A percentile compares a stretch with the other conserved stretches of the same genome.
phyloP scores from a whole-genome alignment of 2,797 vertebrate species.

The Schizopygopsis pylzovi region DNA sequence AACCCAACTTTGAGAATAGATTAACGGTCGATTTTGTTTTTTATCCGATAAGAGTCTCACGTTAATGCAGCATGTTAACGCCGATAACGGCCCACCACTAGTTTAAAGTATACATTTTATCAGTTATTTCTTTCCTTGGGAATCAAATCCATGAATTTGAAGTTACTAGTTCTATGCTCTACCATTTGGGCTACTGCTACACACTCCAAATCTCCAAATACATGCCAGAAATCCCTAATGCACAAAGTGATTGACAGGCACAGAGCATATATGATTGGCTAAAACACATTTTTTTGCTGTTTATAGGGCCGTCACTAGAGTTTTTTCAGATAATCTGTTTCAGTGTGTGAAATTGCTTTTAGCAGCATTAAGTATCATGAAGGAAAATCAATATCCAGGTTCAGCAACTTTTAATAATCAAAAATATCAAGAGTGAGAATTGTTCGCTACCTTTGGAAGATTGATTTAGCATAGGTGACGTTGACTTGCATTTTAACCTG shows the following conservation, averaged over 20 bases:
- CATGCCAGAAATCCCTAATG: not conserved
- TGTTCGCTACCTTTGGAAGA: slow-evolving; percentile 25
- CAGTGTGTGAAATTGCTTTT: not conserved
- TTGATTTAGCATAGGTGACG: slow-evolving; percentile 57
- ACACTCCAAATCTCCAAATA: not conserved
- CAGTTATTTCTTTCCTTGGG: not conserved
- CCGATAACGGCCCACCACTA: too few relatives aligned
- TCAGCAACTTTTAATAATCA: slow-evolving; percentile 16
- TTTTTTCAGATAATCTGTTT: slow-evolving; percentile 1
- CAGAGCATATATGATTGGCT: not conserved
- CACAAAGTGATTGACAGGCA: not conserved
- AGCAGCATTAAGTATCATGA: slow-evolving; percentile 55
- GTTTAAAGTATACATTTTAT: not conserved
- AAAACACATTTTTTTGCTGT: not conserved
- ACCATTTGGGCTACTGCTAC: too few relatives aligned
- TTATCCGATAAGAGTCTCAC: too few relatives aligned
- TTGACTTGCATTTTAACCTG: slow-evolving; percentile 50
- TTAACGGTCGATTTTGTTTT: too few relatives aligned
- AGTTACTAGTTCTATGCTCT: not conserved
- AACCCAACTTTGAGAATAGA: too few relatives aligned
- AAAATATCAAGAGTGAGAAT: slow-evolving; percentile 30
- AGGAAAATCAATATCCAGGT: slow-evolving; percentile 17
- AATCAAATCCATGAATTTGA: not conserved
- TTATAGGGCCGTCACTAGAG: not conserved
- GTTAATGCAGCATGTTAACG: too few relatives aligned